A percentile compares a stretch with the other conserved stretches of the same genome.
Evolutionary conservation across 1,140 invertebrate species (phyloP).

Genomic region (Limonius californicus): DNA sequence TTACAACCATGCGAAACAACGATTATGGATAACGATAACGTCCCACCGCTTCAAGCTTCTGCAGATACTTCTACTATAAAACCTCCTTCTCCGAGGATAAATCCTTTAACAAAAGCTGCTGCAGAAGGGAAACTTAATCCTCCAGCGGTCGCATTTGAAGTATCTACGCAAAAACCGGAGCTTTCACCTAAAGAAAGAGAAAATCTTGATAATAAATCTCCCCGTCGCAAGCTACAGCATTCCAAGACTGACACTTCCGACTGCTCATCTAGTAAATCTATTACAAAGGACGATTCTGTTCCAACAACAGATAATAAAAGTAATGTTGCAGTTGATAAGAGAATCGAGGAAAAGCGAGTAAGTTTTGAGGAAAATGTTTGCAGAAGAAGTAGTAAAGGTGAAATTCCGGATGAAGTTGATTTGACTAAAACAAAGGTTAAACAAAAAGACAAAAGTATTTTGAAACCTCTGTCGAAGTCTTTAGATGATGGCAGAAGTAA

Average conservation of each 20-base stretch:
- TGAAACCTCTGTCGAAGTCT: not conserved
- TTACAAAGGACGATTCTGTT: not conserved
- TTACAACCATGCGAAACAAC: not conserved
- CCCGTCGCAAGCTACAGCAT: not conserved
- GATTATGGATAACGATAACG: not conserved
- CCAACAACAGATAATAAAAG: not conserved
- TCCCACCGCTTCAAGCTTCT: not conserved
- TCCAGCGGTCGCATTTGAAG: constrained; percentile 17
- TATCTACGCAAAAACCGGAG: not conserved
- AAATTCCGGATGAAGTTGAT: constrained; percentile 10
- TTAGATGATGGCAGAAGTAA: not conserved
- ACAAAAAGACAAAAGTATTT: not conserved
- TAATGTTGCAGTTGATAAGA: not conserved
- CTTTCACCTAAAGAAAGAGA: not conserved
- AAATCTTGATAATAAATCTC: not conserved
- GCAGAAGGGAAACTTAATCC: constrained; percentile 20
- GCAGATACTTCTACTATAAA: not conserved
- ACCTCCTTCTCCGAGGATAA: constrained; percentile 23
- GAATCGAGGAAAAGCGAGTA: constrained; percentile 31
- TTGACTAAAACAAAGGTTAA: not conserved
- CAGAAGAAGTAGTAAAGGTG: constrained; percentile 13
- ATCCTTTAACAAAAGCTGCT: constrained; percentile 33
- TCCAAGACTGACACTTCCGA: not conserved
- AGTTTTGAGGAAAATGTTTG: constrained; percentile 31
- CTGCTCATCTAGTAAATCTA: not conserved